Evolutionary conservation across 2,888 invertebrate species (phyloP).

Genomic region (Tortrix viridana): DNA sequence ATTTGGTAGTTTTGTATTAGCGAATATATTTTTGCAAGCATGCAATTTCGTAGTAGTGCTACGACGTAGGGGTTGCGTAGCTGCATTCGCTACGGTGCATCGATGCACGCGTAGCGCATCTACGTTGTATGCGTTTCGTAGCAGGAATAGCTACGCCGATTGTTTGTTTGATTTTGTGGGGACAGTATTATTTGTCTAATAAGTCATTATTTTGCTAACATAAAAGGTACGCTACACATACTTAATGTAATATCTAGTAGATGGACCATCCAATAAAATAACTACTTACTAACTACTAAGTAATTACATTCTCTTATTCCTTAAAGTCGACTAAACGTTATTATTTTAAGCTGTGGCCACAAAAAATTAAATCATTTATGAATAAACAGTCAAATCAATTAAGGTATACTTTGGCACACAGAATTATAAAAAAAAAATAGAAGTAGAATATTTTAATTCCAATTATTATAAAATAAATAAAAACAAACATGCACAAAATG

Average conservation of each 20-base stretch:
- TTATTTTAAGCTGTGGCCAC: neutral
- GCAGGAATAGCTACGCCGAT: constrained; percentile 22
- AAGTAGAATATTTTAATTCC: no score
- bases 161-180: neutral
- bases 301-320: no score
- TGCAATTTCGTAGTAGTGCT: constrained; percentile 77
- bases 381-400: neutral
- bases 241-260: no score
- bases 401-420: no score
- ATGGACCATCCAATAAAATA: no score
- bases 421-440: neutral
- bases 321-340: neutral
- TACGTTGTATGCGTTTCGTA: constrained; percentile 52
- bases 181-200: no score
- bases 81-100: constrained; percentile 78
- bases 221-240: no score
- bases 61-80: constrained; percentile 74
- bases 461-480: no score
- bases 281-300: no score
- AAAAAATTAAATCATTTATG: neutral
- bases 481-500: neutral
- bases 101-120: constrained; percentile 67
- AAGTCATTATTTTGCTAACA: no score
- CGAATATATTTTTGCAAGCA: constrained; percentile 59
- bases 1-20: constrained; percentile 34